phyloP scores from a whole-genome alignment of 2,797 vertebrate genomes.

The Melopsittacus undulatus region DNA sequence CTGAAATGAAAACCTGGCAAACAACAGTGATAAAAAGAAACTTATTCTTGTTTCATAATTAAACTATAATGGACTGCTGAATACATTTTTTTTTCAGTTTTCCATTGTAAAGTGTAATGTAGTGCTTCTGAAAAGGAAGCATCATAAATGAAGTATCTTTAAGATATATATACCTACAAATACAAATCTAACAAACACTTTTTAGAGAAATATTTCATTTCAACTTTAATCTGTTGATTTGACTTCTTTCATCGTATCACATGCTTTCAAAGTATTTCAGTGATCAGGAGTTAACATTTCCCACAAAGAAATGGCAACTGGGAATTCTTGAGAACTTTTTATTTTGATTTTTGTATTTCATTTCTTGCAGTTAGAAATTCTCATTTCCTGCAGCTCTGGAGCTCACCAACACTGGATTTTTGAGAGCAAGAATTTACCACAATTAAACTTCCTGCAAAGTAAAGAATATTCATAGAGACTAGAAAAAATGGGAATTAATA shows the following conservation, averaged over 20 bases:
- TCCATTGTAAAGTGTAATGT: neutral
- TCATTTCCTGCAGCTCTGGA: neutral
- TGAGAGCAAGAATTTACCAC: neutral
- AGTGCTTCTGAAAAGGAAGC: neutral
- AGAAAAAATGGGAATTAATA: neutral
- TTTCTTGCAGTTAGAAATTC: neutral
- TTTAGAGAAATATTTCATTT: neutral
- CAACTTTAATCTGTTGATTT: neutral
- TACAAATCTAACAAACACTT: neutral
- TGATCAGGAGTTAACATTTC: neutral
- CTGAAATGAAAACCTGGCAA: conserved; percentile 11
- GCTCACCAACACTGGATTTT: neutral
- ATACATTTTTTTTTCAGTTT: neutral
- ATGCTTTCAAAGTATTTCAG: neutral
- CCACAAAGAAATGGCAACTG: neutral
- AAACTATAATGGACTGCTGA: neutral
- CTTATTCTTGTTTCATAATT: neutral
- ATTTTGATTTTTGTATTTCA: neutral
- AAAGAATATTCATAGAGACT: neutral
- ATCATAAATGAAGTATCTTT: neutral
- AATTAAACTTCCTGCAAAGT: neutral
- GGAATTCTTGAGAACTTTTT: neutral
- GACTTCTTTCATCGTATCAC: neutral
- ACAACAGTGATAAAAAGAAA: neutral
- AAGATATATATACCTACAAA: neutral